Base-by-base conservation (phyloP, 2,888 invertebrate species). In the Drosophila meridiana region DNA sequence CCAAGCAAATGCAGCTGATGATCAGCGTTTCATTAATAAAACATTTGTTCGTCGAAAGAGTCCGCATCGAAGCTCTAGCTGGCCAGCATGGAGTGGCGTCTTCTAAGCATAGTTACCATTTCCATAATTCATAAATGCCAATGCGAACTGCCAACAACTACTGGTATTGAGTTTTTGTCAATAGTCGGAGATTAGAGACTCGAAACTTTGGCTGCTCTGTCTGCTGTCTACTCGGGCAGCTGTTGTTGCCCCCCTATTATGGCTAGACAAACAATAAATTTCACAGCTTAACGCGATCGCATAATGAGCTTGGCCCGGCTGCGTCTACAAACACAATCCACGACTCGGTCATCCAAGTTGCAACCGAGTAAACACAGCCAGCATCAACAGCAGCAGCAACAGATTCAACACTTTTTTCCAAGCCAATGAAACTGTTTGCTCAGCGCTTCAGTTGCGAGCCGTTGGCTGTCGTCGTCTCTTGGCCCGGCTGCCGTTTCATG, bases 271-370 rank as follows among this genome's bases (percentile, higher is more conserved):
- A 89, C 91, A 90, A 84, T 82, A 80, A 86, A 90, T 90, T 91
- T 91, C 92, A 91, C 91, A 91, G 91, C 91, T 92, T 90, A 91
- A 91, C 91, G 91, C 91, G 89, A 91, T 90, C 87, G 89, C 79
- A 91, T 90, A 91, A 91, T 91, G 87, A 90, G 87, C 83, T 81
- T 81, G 55, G 45, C 52, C 69, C 72, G 61, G 57, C 63, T 52
- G 40, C 53, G 45, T 50, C 60, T 63, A 42, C 57, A 64, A 20
- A 45, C 30, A 48, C 38, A 26, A 20, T 13, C 64, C 26, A 56
- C 55, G 61, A 47, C 67, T 48, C 64, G 75, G 56, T 67, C 70
- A 66, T 14, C 43, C 55, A 60, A 84, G 80, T 78, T 78, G 88
- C 87, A 73, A 80, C 77, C 82, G 52, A 82, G 75, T 61, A 88